Evolutionary conservation across 2,797 vertebrate species (phyloP), one percentile per base, ranked within the genome.

Genomic region (Parauchenoglanis ngamensis): DNA sequence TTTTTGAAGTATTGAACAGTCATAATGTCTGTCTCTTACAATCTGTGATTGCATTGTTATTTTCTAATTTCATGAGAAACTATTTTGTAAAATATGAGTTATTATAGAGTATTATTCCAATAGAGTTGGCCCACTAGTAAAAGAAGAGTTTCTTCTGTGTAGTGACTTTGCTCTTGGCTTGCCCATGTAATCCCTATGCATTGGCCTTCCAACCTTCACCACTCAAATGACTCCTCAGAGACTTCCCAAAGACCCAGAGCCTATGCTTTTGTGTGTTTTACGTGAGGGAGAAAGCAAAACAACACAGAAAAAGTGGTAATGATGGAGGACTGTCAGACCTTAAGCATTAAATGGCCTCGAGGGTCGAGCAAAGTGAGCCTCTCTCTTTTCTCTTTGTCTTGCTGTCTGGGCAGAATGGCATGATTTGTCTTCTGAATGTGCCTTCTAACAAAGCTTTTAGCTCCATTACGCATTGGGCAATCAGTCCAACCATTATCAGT

Each of bases 271-370:
- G 81, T 87, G 61, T 61, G 68, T 8, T 61, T 87, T 85, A 80
- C 44, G 19, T 85, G 70, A 73, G 68, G 7, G 49, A 73, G 83
- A 84, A 59, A 87, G 63, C 65, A 35, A 82, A 87, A 87, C 78
- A 82, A 80, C 56, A 75, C 78, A 75, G 67, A 70, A 87, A 87
- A 80, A 31, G 49, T 65, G 23, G 81, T 89, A 89, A 85, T 70
- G 76, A 85, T 89, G 52, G 88, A 89, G 77, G 59, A 87, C 86
- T 81, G 82, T 84, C 84, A 76, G 83, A 80, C 77, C 70, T 68
- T 72, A 75, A 70, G 78, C 83, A 61, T 73, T 75, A 52, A 78
- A 46, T 68, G 54, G 54, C 79, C 86, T 73, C 72, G 78, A 67
- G 75, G 85, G 83, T 82, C 19, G 25, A 87, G 11, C 56, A 15